Conservation (phyloP, 92 coral and sea anemone genomes). For the Porites rus region DNA sequence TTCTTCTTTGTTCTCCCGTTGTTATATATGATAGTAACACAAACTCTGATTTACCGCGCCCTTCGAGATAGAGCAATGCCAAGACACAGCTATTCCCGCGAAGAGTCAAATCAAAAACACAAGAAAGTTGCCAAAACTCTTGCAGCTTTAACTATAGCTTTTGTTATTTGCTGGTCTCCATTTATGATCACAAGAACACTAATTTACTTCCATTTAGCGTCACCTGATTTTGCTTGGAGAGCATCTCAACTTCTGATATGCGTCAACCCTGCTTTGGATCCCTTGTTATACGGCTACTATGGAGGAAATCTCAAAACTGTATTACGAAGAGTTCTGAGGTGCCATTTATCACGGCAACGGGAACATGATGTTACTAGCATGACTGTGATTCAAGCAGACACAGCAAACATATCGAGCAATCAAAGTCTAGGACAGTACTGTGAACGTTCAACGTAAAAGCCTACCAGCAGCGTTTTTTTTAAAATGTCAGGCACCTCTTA, state of each 20-base stretch:
- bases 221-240: conserved; percentile 48
- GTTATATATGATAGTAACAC: conserved; percentile 19
- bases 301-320: conserved; percentile 3
- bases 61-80: neutral
- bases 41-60: neutral
- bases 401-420: too few species aligned
- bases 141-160: conserved; percentile 27
- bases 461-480: too few species aligned
- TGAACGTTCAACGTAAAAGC: too few species aligned
- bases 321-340: neutral
- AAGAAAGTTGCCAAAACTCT: conserved; percentile 45
- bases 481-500: too few species aligned
- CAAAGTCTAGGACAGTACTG: too few species aligned
- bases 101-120: conserved; percentile 6
- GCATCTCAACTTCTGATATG: conserved; percentile 45
- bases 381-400: neutral
- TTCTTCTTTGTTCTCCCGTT: conserved; percentile 28
- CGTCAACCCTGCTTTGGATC: conserved; percentile 40
- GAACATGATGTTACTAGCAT: neutral
- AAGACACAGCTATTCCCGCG: neutral
- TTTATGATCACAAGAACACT: conserved; percentile 49
- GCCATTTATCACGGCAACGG: neutral
- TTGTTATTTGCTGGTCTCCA: conserved; percentile 49
- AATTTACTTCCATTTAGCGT: conserved; percentile 38
- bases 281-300: conserved; percentile 9